phyloP scores from a whole-genome alignment of 2,888 invertebrate species.

The Hydropsyche betteni region DNA sequence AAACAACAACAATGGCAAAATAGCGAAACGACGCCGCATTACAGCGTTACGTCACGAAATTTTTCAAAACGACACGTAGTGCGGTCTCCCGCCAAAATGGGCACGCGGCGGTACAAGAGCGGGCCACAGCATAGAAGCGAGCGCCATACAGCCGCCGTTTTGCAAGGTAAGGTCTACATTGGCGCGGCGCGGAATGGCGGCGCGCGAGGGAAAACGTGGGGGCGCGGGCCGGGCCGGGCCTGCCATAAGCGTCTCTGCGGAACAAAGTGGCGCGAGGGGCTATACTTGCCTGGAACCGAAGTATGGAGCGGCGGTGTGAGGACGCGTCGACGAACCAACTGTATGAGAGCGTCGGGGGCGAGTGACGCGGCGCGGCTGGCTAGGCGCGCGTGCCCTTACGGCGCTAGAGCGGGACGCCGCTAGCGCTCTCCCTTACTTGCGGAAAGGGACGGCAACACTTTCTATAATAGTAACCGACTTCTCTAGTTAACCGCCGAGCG shows the following conservation, averaged over 20 bases:
- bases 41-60: no score
- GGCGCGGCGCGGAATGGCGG: no score
- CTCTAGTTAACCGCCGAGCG: neutral
- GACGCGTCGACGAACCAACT: neutral
- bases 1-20: no score
- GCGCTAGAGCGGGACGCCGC: conserved; percentile 1
- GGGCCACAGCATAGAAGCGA: no score
- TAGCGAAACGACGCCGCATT: no score
- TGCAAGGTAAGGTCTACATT: no score
- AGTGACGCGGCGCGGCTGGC: neutral
- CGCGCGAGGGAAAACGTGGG: neutral
- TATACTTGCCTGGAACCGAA: neutral
- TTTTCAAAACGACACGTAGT: no score
- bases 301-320: neutral
- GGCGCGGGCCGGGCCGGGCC: neutral
- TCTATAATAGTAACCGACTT: conserved; percentile 14
- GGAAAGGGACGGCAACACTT: conserved; percentile 4
- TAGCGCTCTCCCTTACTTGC: neutral
- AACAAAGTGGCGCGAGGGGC: neutral
- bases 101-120: no score
- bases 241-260: neutral
- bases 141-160: no score
- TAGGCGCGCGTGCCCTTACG: neutral
- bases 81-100: no score
- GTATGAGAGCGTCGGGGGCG: neutral